Evolutionary conservation across 2,797 vertebrate species (phyloP), one percentile per base, ranked within the genome.

Genomic region (Okamejei kenojei): DNA sequence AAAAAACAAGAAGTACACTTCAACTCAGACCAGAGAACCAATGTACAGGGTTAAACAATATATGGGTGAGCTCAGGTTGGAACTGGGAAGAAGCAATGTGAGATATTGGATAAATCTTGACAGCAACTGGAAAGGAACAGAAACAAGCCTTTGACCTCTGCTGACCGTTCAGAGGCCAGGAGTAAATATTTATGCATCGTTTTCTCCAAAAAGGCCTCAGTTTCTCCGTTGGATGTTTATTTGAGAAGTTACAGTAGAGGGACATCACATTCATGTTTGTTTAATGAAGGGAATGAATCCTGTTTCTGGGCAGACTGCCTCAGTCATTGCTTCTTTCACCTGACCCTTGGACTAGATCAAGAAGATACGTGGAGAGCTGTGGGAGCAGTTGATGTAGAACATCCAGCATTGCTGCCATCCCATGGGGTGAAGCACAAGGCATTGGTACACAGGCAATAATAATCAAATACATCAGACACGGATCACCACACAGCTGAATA

Each of bases 1-100:
- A 94, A 95, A 95, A 93, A 74, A 19, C 17, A 21, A 93, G 93
- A 93, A 95, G 95, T 68, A 95, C 91, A 95, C 95, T 97, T 94
- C 96, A 96, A 95, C 94, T 95, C 95, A 96, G 96, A 97, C 96
- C 82, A 73, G 97, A 97, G 94, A 94, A 96, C 96, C 95, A 96
- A 96, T 96, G 97, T 96, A 97, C 96, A 96, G 97, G 95, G 95
- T 94, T 94, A 96, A 97, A 96, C 94, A 96, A 96, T 96, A 95
- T 95, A 96, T 95, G 95, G 95, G 93, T 76, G 54, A 45, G 21
- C 19, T 90, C n/a, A 15, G 21, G 15, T 21, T 71, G 80, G n/a
- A 45, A 94, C 21, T 35, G n/a, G 63, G 23, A 63, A 65, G 26
- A 15, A 94, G 94, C 93, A 10, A 93, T 94, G 93, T 94, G 32